Evolutionary conservation across 2,113 vertebrate genomes (phyloP), one percentile per base, ranked within the genome.

Genomic region (Gallinago undulata): DNA sequence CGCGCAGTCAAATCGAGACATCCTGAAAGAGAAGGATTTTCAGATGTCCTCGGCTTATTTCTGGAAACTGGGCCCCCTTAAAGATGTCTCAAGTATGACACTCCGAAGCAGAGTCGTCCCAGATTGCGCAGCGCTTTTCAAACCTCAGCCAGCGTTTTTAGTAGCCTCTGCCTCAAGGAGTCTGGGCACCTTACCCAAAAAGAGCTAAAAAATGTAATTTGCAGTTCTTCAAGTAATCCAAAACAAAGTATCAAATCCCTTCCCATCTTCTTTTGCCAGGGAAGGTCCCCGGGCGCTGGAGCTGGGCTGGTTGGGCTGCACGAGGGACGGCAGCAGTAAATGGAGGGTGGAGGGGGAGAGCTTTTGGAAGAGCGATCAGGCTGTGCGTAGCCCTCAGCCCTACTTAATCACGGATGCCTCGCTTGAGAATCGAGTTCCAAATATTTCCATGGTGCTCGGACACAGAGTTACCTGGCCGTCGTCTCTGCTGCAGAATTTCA

Each of bases 131-230:
- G 56, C 53, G 66, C 73, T 93, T 89, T 95, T 73, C 37, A 1
- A 94, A 94, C 73, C 69, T 72, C 92, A 57, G 89, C 73, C 92
- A 96, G 81, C 10, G 9, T 45, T 96, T 97, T 96, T 95, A 92
- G 92, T 84, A 92, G 86, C 88, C 90, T 84, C 3, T 94, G 93
- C 86, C 90, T 95, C 76, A 93, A 90, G 83, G 84, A 94, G 86
- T 96, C 92, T 96, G 96, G 95, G 90, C 95, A 94, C 70, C 94
- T 96, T 94, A 94, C 92, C 91, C 96, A 93, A 66, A 96, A 95
- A 84, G 77, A 94, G 84, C 86, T 93, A 95, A 95, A 95, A 96
- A 96, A 95, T 91, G 86, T 92, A 89, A 93, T 95, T 95, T 97
- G 89, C 96, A 97, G 83, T 84, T 94, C 83, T 91, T 93, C 86